A percentile compares a stretch with the other conserved stretches of the same genome.
Evolutionary conservation across 2,113 vertebrate species (phyloP).

Genomic region (Gopherus evgoodei): DNA sequence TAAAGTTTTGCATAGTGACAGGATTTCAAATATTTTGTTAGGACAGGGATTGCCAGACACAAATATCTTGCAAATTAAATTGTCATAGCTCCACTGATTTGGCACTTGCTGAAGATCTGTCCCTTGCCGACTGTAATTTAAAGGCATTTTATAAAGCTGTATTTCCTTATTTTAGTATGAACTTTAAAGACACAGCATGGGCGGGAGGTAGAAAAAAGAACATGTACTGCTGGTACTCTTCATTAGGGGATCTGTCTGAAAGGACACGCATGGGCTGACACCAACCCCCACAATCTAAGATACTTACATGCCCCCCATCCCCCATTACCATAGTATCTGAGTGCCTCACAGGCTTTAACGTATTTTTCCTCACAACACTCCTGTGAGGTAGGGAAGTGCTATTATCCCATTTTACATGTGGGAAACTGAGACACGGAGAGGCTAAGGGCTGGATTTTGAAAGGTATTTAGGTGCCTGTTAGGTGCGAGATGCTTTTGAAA

Average conservation of each 20-base stretch:
- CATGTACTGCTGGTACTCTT: neutral
- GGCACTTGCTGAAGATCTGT: neutral
- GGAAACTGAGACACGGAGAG: neutral
- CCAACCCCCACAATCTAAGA: neutral
- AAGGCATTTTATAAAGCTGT: neutral
- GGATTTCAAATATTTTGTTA: conserved; percentile 35
- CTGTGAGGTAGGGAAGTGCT: conserved; percentile 16
- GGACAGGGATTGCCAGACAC: neutral
- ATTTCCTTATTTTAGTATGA: neutral
- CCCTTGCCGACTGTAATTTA: neutral
- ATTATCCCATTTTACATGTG: neutral
- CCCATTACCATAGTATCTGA: neutral
- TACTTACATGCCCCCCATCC: fast-evolving
- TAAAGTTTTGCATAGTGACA: conserved; percentile 8
- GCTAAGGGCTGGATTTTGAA: neutral
- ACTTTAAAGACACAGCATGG: neutral
- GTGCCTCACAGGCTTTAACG: neutral
- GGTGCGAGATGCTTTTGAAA: neutral
- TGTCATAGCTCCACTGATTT: neutral
- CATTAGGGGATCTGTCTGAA: neutral
- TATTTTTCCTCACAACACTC: neutral
- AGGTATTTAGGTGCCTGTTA: neutral
- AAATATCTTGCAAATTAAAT: conserved; percentile 32
- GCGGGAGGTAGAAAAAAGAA: neutral
- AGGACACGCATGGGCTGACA: neutral